phyloP scores from a whole-genome alignment of 2,113 vertebrate genomes.

The Dipodomys stephensi region DNA sequence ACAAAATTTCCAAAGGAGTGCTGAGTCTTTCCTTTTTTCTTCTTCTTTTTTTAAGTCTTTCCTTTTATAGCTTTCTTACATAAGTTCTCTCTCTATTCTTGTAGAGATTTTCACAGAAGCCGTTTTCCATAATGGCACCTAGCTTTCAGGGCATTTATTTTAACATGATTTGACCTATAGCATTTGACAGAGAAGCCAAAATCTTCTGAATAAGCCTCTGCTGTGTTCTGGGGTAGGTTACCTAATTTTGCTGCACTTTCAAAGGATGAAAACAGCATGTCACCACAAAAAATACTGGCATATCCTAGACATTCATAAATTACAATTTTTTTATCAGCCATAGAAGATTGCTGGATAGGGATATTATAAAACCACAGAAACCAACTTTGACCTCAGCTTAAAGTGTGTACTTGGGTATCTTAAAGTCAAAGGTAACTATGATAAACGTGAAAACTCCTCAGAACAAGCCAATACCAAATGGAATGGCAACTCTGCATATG shows the following conservation, averaged over 20 bases:
- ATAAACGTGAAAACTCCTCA: not conserved
- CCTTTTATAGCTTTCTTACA: constrained; percentile 8
- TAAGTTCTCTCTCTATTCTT: not conserved
- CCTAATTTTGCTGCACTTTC: not conserved
- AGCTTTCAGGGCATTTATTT: constrained; percentile 25
- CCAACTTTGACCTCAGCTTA: not conserved
- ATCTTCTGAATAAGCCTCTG: not conserved
- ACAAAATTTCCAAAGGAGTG: constrained; percentile 32
- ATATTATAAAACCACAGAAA: constrained; percentile 24
- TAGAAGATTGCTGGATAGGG: not conserved
- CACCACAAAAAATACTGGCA: not conserved
- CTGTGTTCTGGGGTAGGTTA: not conserved
- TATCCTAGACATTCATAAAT: not conserved
- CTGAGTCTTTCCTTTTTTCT: not conserved
- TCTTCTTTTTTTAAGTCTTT: not conserved
- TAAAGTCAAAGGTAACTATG: not conserved
- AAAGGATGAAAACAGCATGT: not conserved
- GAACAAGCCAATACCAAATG: not conserved
- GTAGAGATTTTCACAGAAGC: not conserved
- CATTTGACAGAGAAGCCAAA: constrained; percentile 13
- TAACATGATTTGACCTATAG: constrained; percentile 3
- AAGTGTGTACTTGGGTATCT: no score
- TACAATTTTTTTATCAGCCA: not conserved
- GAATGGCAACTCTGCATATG: constrained; percentile 26
- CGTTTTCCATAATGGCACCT: not conserved